Evolutionary conservation across 2,113 vertebrate species (phyloP).

Genomic region (Seriola dumerili): DNA sequence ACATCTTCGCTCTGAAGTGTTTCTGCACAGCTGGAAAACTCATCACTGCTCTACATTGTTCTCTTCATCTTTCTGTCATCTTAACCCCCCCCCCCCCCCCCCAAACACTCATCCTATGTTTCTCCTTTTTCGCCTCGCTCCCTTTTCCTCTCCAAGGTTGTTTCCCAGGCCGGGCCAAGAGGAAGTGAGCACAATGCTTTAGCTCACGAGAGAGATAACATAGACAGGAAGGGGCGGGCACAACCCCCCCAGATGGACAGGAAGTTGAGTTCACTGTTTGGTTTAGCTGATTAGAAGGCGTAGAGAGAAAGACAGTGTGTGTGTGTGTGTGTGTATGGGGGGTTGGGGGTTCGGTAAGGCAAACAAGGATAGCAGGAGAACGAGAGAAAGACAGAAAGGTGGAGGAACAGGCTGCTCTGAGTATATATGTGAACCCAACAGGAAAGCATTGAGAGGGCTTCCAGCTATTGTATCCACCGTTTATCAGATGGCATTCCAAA

Average conservation of each 20-base stretch:
- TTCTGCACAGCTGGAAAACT: constrained; percentile 49
- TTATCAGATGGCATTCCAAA: constrained; percentile 61
- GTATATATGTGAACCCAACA: constrained; percentile 53
- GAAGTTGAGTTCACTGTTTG: constrained; percentile 70
- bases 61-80: constrained; percentile 21
- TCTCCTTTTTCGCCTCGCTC: constrained; percentile 29
- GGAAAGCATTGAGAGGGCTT: constrained; percentile 72
- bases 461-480: constrained; percentile 80
- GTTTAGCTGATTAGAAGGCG: constrained; percentile 68
- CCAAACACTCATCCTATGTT: background rate
- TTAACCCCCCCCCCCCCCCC: constrained; percentile 4
- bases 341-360: constrained; percentile 11
- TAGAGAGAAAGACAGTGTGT: background rate
- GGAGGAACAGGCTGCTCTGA: constrained; percentile 46
- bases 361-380: constrained; percentile 10
- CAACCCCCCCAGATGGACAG: constrained; percentile 65
- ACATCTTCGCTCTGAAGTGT: constrained; percentile 30
- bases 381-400: constrained; percentile 12
- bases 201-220: constrained; percentile 67
- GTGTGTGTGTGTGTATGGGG: no score
- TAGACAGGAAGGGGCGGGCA: constrained; percentile 74
- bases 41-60: constrained; percentile 56
- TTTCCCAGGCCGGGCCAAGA: constrained; percentile 67
- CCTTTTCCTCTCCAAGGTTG: constrained; percentile 36
- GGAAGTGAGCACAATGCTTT: constrained; percentile 80